Base-by-base conservation (phyloP, 2,113 vertebrate genomes). In the Cyanistes caeruleus region DNA sequence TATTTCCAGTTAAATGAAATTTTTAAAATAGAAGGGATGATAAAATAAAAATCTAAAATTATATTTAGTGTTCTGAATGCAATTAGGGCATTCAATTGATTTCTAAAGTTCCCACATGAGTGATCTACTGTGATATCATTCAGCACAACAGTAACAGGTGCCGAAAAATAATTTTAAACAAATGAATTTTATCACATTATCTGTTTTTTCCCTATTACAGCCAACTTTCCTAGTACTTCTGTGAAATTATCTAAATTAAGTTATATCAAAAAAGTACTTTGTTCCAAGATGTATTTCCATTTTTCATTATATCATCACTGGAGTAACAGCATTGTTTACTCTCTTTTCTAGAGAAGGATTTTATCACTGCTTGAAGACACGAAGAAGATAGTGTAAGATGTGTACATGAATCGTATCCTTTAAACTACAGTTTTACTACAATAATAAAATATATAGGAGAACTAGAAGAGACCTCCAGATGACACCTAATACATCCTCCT, bases 141-240 rank as follows among this genome's bases (percentile, higher is more conserved):
- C 87, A 83, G 35, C 60, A 78, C 53, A 95, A 82, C 44, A 77
- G 43, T 78, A 95, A 85, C 87, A 95, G 87, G 80, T 92, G 84
- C 44, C 0, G 3, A 82, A 84, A 93, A 94, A 82, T 94, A 37
- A 94, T 95, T 95, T 95, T 72, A 96, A 95, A 96, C 80, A 96
- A 95, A 96, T 82, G 11, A 84, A 89, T 95, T 94, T 92, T 95
- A 89, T 79, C 84, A 82, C 44, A 82, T 95, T 84, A 93, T 75
- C 84, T 80, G 44, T 49, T 94, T 95, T 95, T 76, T n/a, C 41
- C 44, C 58, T 81, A 64, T 91, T 94, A 94, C 37, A 87, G 53
- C 21, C 52, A 93, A 89, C 74, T 79, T 94, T 65, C 73, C 49
- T 82, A 89, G 87, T 95, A 87, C 20, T 91, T 84, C 65, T 68